Evolutionary conservation across 2,888 invertebrate genomes (phyloP).

Genomic region (Gari tellinella): DNA sequence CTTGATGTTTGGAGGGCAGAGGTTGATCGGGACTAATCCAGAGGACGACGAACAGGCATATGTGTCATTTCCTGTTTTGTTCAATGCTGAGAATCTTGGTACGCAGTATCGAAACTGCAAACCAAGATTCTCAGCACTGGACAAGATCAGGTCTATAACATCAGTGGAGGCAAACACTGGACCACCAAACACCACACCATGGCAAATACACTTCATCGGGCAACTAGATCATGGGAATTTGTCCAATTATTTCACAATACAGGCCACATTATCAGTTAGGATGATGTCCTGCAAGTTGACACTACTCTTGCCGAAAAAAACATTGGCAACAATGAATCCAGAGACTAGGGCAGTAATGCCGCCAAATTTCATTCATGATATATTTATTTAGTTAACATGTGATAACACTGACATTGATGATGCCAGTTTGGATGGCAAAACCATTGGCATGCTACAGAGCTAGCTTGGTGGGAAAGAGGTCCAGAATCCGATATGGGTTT

Average conservation of each 20-base stretch:
- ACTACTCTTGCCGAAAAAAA: slow-evolving; percentile 20
- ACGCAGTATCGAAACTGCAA: background rate
- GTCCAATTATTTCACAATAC: slow-evolving; percentile 25
- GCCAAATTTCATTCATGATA: slow-evolving; percentile 1
- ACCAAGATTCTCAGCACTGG: slow-evolving; percentile 7
- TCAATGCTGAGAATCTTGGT: background rate
- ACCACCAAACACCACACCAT: slow-evolving; percentile 25
- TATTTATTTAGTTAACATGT: slow-evolving; percentile 1
- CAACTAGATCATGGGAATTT: slow-evolving; percentile 18
- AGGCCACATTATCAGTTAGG: slow-evolving; percentile 29
- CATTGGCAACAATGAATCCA: background rate
- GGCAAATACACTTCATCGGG: slow-evolving; percentile 21
- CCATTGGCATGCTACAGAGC: background rate
- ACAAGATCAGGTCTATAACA: slow-evolving; percentile 20
- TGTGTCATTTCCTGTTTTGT: too few species aligned
- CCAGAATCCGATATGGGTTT: slow-evolving; percentile 1
- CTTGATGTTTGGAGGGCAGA: slow-evolving; percentile 1
- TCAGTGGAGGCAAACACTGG: slow-evolving; percentile 13
- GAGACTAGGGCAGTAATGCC: slow-evolving; percentile 1
- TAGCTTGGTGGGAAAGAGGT: slow-evolving; percentile 5
- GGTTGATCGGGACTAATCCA: background rate
- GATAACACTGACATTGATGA: slow-evolving; percentile 4
- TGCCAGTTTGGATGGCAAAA: background rate
- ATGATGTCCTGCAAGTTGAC: slow-evolving; percentile 18
- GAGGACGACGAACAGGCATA: slow-evolving; percentile 1